Conservation (phyloP, 1,140 invertebrate species). For the Venturia canescens region DNA sequence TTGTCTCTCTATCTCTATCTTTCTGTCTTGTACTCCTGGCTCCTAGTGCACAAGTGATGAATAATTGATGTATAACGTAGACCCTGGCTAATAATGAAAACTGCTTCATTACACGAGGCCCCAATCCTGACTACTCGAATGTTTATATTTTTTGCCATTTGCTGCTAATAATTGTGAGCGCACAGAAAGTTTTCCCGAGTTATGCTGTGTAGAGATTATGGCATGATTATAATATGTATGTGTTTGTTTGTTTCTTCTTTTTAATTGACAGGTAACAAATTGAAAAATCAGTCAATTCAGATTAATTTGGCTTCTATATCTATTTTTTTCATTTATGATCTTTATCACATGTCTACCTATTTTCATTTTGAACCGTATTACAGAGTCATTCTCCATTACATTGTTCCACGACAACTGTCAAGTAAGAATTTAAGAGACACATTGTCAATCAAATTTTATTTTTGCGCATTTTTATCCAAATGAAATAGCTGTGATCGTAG, state of each 20-base stretch:
- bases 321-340: too few species aligned
- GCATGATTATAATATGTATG: conserved; percentile 24
- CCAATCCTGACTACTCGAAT: neutral
- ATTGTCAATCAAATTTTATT: too few species aligned
- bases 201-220: conserved; percentile 2
- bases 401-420: too few species aligned
- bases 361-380: too few species aligned
- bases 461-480: too few species aligned
- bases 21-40: conserved; percentile 33
- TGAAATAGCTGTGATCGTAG: too few species aligned
- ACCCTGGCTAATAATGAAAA: conserved; percentile 29
- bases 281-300: neutral
- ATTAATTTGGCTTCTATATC: too few species aligned
- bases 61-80: conserved; percentile 28
- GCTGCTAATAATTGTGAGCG: conserved; percentile 9
- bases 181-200: neutral
- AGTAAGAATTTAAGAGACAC: too few species aligned
- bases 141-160: conserved; percentile 12
- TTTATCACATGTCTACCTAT: too few species aligned
- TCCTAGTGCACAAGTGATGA: conserved; percentile 33
- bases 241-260: neutral
- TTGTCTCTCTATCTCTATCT: conserved; percentile 27
- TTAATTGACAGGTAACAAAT: conserved; percentile 16
- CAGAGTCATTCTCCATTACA: too few species aligned
- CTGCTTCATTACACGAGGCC: conserved; percentile 35